A percentile compares a stretch with the other conserved stretches of the same genome.
Conservation (phyloP, 2,113 vertebrate genomes). For the Numida meleagris region DNA sequence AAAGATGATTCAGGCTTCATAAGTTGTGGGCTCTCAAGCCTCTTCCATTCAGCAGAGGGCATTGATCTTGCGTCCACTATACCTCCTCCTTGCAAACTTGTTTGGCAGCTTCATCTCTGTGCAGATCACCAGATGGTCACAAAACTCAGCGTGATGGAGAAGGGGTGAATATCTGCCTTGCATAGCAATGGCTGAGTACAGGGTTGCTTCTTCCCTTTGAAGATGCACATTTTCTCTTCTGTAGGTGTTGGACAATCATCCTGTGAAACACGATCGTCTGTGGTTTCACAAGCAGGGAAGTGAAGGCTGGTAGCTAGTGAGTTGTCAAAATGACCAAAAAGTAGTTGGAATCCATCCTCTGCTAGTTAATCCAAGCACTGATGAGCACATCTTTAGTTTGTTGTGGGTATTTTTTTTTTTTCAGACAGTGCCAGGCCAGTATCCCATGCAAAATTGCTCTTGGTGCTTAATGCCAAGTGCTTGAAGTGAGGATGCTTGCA, state of each 20-base stretch:
- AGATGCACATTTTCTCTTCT: accelerated
- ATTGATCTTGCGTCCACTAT: neutral
- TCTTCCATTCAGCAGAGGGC: constrained; percentile 44
- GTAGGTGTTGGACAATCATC: neutral
- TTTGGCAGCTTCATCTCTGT: neutral
- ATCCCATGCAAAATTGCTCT: neutral
- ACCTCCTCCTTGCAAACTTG: neutral
- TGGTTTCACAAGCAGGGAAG: neutral
- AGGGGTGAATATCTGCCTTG: accelerated
- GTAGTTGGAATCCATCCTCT: neutral
- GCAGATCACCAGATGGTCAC: neutral
- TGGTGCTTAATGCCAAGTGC: neutral
- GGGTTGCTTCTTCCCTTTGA: neutral
- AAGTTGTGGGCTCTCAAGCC: neutral
- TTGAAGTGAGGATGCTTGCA: neutral
- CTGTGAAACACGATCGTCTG: accelerated
- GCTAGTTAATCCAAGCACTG: neutral
- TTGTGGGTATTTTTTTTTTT: neutral
- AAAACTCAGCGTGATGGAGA: accelerated
- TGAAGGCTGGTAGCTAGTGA: neutral
- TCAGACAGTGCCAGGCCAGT: neutral
- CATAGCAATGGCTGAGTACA: neutral
- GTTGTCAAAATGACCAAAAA: neutral
- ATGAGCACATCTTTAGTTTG: neutral
- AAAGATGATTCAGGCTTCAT: neutral